Evolutionary conservation across 2,113 vertebrate genomes (phyloP), one percentile per base, ranked within the genome.

Genomic region (Ornithorhynchus anatinus): DNA sequence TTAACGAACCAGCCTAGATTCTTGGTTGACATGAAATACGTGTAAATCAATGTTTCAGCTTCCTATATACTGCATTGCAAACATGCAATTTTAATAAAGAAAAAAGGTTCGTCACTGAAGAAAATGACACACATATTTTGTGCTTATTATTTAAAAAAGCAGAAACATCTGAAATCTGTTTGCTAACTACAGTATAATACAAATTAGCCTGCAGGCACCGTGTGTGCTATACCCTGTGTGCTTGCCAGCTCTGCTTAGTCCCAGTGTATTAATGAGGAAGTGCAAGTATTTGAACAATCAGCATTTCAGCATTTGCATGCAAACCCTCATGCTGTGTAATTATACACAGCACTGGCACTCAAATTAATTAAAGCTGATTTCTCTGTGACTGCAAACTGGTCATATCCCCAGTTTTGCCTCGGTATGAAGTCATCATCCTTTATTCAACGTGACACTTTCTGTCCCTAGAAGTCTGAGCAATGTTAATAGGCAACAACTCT

Each of bases 351-450:
- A 88, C 94, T 95, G 93, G 94, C 94, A 95, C 94, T 95, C 93
- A 95, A 95, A 95, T 95, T 96, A 96, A 95, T 94, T 94, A 92
- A 91, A 93, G 92, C 66, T 89, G 92, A 92, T 94, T 91, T 92
- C 86, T 92, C 86, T 86, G 87, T 90, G 90, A 91, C 92, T 94
- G 86, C 80, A 92, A 91, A 94, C 88, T 86, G 95, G 94, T 95
- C 94, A 86, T 78, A 90, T 92, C 92, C 85, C 88, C 85, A 80
- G 89, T 80, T 89, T 91, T 87, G 84, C 83, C 87, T 80, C 92
- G 77, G 85, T 93, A 95, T 95, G 92, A 95, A 96, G 93, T 95
- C 94, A 95, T 96, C 95, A 95, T 80, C 91, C 86, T 81, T 75
- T 85, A 91, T 94, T 94, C 94, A 88, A 88, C 68, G 64, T 89